Evolutionary conservation across 2,888 invertebrate genomes (phyloP).

Genomic region (Lydus trimaculatus): DNA sequence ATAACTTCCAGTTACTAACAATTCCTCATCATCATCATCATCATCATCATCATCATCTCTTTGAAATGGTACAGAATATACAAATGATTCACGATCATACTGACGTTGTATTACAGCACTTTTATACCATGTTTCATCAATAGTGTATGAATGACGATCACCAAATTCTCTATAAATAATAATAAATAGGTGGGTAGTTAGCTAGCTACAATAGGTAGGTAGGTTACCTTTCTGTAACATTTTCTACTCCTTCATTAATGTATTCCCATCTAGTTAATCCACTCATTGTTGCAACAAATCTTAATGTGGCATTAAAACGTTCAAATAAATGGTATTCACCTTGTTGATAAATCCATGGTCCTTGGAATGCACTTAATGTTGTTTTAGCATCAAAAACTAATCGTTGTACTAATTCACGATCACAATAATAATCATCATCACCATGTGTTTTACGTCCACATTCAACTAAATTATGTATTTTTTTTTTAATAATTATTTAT

Average conservation of each 20-base stretch:
- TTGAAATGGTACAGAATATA: constrained; percentile 76
- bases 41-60: constrained; percentile 61
- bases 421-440: constrained; percentile 81
- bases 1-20: constrained; percentile 80
- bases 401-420: constrained; percentile 83
- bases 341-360: constrained; percentile 51
- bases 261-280: constrained; percentile 90
- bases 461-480: constrained; percentile 63
- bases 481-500: too few relatives aligned
- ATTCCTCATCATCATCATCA: constrained; percentile 62
- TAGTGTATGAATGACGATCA: constrained; percentile 75
- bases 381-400: constrained; percentile 88
- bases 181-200: too few relatives aligned
- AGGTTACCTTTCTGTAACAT: constrained; percentile 35
- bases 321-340: constrained; percentile 66
- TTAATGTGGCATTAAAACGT: constrained; percentile 75
- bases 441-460: constrained; percentile 71
- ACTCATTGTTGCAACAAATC: constrained; percentile 89
- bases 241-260: constrained; percentile 66
- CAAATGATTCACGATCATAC: constrained; percentile 77
- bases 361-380: constrained; percentile 64
- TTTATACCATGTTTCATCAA: constrained; percentile 92
- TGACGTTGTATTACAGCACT: constrained; percentile 87
- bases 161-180: constrained; percentile 73
- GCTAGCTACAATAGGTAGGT: too few relatives aligned